Evolutionary conservation across 2,113 vertebrate genomes (phyloP), one percentile per base, ranked within the genome.

Genomic region (Addax nasomaculatus): DNA sequence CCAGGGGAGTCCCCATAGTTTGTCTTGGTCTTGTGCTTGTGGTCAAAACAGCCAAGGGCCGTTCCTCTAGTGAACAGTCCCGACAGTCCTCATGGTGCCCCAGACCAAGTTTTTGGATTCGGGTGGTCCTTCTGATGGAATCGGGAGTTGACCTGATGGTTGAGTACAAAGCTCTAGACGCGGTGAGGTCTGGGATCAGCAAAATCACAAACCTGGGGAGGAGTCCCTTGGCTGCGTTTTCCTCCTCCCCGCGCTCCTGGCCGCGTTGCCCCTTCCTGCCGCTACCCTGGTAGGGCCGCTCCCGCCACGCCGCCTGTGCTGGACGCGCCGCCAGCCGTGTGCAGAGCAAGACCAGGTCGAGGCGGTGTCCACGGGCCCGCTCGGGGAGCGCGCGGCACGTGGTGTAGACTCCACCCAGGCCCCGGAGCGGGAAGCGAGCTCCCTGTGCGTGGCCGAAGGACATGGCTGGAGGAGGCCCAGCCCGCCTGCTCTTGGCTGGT

Each of bases 361-460:
- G 3, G 33, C 43, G 3, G 2, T 0, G 1, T 15, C 16, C 3
- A 0, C 15, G 11, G 7, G 3, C 29, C 2, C 1, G 67, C 13
- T 10, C 17, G 2, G 2, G 17, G 30, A 45, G 13, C 30, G 1
- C 29, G 11, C 17, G 1, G 0, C 29, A 7, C 3, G 0, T 2
- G 21, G 8, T 30, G 17, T 29, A 19, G 16, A 33, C 9, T 3
- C 14, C 30, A 6, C n/a, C 16, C 15, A 12, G 33, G 10, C 89
- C 57, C 64, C 7, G 6, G 33, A 25, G 0, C 1, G 15, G 51
- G 10, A 29, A 14, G 39, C 45, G n/a, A 15, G 25, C n/a, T 53
- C 29, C 7, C 51, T 8, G 36, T 0, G 5, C 6, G 13, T 17
- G 2, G 15, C 33, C 25, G 5, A 7, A 30, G 47, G 57, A 5